Percentiles rank a stretch among this genome's conserved stretches.
Conservation (phyloP, 1,140 invertebrate genomes). For the Apis cerana region DNA sequence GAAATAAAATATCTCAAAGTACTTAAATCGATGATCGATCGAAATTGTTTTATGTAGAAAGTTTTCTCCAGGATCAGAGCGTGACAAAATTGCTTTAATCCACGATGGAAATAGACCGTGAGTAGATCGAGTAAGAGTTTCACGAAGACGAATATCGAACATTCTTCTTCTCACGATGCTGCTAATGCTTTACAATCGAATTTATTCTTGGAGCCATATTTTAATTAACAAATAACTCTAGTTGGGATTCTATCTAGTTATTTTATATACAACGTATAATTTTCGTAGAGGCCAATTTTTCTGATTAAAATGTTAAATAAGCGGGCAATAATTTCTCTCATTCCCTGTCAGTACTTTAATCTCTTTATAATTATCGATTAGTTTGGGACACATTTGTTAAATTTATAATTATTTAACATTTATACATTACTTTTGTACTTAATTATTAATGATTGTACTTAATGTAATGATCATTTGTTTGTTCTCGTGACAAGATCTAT, state of each 20-base stretch:
- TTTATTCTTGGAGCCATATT: not conserved
- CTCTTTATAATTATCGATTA: slow-evolving; percentile 17
- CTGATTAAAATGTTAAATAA: slow-evolving; percentile 41
- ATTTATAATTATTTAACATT: not conserved
- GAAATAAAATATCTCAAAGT: not conserved
- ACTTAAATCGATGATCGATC: slow-evolving; percentile 49
- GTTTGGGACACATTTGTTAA: slow-evolving; percentile 18
- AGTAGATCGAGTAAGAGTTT: slow-evolving; percentile 74
- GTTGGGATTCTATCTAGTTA: not conserved
- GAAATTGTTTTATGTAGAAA: slow-evolving; percentile 62
- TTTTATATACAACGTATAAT: slow-evolving; percentile 24
- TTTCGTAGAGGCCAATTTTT: not conserved
- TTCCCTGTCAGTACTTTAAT: not conserved
- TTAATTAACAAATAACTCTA: slow-evolving; percentile 1
- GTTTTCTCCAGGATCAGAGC: slow-evolving; percentile 71
- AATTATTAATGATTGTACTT: not conserved
- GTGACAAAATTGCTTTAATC: slow-evolving; percentile 75
- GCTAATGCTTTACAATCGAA: slow-evolving; percentile 28
- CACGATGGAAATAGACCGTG: slow-evolving; percentile 75
- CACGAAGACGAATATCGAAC: slow-evolving; percentile 65
- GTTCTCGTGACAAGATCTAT: not conserved
- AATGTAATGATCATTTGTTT: not conserved
- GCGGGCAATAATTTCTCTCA: slow-evolving; percentile 3
- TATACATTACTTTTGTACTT: not conserved
- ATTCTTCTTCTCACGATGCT: slow-evolving; percentile 31